Conservation (phyloP, 2,113 vertebrate species). For the Ia io region DNA sequence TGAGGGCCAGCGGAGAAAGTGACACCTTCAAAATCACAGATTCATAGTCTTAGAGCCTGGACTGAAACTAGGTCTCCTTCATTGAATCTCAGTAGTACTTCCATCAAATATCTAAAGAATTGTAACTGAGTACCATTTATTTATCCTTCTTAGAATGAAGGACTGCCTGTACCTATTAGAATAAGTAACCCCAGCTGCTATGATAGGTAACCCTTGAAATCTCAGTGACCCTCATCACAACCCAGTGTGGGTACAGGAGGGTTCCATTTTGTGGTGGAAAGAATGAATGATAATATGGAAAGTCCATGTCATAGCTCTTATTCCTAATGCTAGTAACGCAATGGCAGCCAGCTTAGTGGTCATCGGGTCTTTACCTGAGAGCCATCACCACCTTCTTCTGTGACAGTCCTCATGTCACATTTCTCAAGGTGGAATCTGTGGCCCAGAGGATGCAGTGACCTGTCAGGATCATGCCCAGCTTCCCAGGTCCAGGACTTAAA, state of each 20-base stretch:
- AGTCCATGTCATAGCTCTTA: rapidly evolving
- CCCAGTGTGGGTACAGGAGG: neutral
- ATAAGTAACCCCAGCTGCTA: neutral
- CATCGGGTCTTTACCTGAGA: neutral
- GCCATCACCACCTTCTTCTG: neutral
- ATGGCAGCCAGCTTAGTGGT: neutral
- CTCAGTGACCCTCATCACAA: neutral
- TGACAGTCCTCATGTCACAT: neutral
- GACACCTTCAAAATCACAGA: neutral
- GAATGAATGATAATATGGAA: neutral
- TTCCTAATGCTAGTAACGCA: no score
- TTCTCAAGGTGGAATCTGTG: neutral
- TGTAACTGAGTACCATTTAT: neutral
- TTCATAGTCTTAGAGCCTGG: neutral
- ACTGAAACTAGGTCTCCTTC: neutral
- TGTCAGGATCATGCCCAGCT: neutral
- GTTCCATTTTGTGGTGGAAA: neutral
- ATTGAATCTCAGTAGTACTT: neutral
- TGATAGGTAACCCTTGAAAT: neutral
- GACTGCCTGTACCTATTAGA: neutral
- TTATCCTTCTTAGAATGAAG: neutral
- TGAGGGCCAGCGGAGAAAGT: neutral
- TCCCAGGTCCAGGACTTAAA: neutral
- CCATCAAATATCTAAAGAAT: neutral
- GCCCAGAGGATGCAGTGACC: neutral